Base-by-base conservation (phyloP, 2,113 vertebrate species). In the Salvator merianae region DNA sequence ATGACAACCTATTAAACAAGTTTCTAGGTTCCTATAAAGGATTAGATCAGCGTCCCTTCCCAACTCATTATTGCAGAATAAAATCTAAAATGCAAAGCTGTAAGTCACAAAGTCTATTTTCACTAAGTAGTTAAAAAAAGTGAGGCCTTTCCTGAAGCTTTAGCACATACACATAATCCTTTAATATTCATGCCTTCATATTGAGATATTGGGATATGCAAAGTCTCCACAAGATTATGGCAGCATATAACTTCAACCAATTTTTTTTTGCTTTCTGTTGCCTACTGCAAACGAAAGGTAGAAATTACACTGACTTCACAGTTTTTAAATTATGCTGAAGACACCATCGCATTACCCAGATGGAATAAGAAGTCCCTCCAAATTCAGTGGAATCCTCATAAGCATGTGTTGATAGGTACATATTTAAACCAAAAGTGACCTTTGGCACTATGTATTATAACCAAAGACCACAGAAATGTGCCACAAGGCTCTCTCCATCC, bases 1-100 rank as follows among this genome's bases (percentile, higher is more conserved):
- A 77, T 36, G 75, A n/a, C 63, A 72, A 40, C 82, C 80, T 81
- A 87, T 82, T 75, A 77, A 85, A 87, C 5, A 71, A 79, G 47
- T 5, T n/a, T 43, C n/a, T 14, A 70, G 87, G 66, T 65, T 86
- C 66, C 55, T 59, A 59, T 55, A 72, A 77, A 73, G 34, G 78
- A 36, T 59, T 43, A 30, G n/a, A 13, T 4, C 55, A 75, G 84
- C 77, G 68, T 22, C 84, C 55, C 36, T 5, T 0, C 8, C 13
- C 38, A 65, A 69, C 73, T 68, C 74, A 24, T 4, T 7, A 34
- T 28, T 38, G 62, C 76, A 65, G 24, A 32, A 28, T 32, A 53
- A 43, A 43, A 16, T 34, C 8, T 22, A 34, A 47, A 65, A 72
- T 20, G 59, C 66, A 40, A 84, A 36, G 55, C 63, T 36, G 38